These are phyloP conservation scores for Limnephilus lunatus DNA, from an alignment of 2,888 invertebrate genomes.

Conservation along the genomic window DNA sequence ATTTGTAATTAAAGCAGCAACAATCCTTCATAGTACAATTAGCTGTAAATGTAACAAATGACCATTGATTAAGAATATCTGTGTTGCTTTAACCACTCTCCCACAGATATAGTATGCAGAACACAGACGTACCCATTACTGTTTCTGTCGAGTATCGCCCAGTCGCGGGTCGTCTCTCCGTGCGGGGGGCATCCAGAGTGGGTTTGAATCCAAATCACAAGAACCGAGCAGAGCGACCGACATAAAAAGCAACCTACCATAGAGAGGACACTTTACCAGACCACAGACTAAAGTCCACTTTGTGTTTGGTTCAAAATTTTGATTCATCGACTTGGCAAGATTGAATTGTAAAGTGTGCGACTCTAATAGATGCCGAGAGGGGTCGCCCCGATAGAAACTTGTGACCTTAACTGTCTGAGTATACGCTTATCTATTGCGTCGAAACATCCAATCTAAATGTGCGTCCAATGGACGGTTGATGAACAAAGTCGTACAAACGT, in stretches of 20 bases:
- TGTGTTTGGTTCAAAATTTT: slow-evolving; percentile 9
- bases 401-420: slow-evolving; percentile 60
- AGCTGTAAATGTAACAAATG: not conserved
- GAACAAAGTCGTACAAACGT: slow-evolving; percentile 25
- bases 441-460: slow-evolving; percentile 55
- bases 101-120: slow-evolving; percentile 33
- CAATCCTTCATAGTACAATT: slow-evolving; percentile 15
- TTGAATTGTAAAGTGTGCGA: slow-evolving; percentile 26
- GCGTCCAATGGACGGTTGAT: slow-evolving; percentile 23
- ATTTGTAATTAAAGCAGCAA: slow-evolving; percentile 40
- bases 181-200: slow-evolving; percentile 15
- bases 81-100: slow-evolving; percentile 31
- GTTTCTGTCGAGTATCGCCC: not conserved
- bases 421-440: slow-evolving; percentile 62
- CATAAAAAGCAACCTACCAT: slow-evolving; percentile 10
- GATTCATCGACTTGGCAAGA: not conserved
- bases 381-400: slow-evolving; percentile 51
- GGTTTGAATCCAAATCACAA: slow-evolving; percentile 25
- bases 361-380: slow-evolving; percentile 6
- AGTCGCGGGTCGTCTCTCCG: slow-evolving; percentile 13
- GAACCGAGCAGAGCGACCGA: slow-evolving; percentile 27
- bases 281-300: slow-evolving; percentile 8
- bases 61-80: slow-evolving; percentile 16
- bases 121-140: slow-evolving; percentile 32
- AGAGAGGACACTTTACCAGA: slow-evolving; percentile 37